Evolutionary conservation across 2,113 vertebrate species (phyloP).

Genomic region (Pardalotus punctatus): DNA sequence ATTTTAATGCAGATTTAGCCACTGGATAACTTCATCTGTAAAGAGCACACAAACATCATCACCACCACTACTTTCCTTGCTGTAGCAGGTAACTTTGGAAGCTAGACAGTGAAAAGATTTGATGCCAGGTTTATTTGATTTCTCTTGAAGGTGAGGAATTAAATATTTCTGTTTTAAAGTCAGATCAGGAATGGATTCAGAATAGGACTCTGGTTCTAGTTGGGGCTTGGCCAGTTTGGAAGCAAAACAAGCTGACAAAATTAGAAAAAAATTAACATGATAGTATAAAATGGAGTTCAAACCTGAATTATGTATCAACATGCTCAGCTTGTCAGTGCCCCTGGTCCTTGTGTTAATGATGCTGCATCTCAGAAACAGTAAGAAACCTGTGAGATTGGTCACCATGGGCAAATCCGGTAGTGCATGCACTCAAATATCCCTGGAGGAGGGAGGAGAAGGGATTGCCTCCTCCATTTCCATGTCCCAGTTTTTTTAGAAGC

Average conservation of each 20-base stretch:
- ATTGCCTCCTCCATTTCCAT: neutral
- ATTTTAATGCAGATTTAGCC: neutral
- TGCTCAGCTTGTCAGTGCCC: neutral
- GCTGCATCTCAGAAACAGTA: neutral
- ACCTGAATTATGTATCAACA: neutral
- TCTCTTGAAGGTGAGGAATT: neutral
- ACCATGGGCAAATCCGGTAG: neutral
- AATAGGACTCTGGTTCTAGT: neutral
- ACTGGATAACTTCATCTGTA: neutral
- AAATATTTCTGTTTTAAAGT: neutral
- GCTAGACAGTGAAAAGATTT: neutral
- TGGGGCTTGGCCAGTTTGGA: neutral
- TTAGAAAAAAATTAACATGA: neutral
- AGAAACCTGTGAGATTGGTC: neutral
- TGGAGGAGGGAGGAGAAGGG: neutral
- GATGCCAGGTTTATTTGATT: neutral
- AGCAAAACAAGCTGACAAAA: neutral
- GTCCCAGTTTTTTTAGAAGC: neutral
- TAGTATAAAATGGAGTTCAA: neutral
- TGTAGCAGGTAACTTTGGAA: neutral
- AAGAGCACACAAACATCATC: neutral
- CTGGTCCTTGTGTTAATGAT: neutral
- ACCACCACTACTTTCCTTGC: neutral
- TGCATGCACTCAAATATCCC: neutral
- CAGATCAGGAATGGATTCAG: neutral